Evolutionary conservation across 1,140 invertebrate genomes (phyloP), one percentile per base, ranked within the genome.

Genomic region (Macrobrachium nipponense): DNA sequence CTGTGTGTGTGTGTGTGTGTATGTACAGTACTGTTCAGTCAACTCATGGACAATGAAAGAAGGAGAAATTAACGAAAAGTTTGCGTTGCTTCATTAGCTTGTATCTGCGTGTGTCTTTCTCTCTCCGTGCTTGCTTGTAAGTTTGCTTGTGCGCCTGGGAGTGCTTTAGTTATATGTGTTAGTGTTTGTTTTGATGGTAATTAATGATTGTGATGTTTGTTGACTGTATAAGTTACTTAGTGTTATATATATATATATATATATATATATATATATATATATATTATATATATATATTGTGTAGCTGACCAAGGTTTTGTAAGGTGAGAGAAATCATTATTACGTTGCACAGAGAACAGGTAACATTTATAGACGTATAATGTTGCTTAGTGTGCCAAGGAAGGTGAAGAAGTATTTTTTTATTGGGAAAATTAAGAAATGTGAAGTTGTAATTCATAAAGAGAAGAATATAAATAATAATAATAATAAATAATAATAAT

Each of bases 81-180:
- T 6, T 70, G 0, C 36, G 1, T 70, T 11, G 12, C 12, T 70
- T 20, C 36, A 10, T 70, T 20, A 23, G 66, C 36, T 20, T 70
- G 66, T 70, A 36, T 70, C 20, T 70, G 66, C 36, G 66, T 70
- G 72, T 73, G 20, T 73, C 17, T 73, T 36, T 70, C n/a, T n/a
- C n/a, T n/a, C n/a, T n/a, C n/a, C 20, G 12, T 70, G 36, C 58
- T 36, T 73, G 72, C 43, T 36, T 73, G 72, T 5, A 51, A 18
- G 72, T 44, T 36, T 73, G 70, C 36, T 23, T 73, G 72, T 43
- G 72, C 58, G 72, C 43, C 36, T 73, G 72, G 36, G 72, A 44
- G 72, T 73, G 72, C 27, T 36, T 36, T 36, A 4, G 27, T 36
- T 36, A 18, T 73, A 51, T 36, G 72, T 73, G n/a, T n/a, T n/a